Percentiles rank a stretch among this genome's conserved stretches.
phyloP scores from a whole-genome alignment of 2,797 vertebrate genomes.

The Jordanella pulchra region DNA sequence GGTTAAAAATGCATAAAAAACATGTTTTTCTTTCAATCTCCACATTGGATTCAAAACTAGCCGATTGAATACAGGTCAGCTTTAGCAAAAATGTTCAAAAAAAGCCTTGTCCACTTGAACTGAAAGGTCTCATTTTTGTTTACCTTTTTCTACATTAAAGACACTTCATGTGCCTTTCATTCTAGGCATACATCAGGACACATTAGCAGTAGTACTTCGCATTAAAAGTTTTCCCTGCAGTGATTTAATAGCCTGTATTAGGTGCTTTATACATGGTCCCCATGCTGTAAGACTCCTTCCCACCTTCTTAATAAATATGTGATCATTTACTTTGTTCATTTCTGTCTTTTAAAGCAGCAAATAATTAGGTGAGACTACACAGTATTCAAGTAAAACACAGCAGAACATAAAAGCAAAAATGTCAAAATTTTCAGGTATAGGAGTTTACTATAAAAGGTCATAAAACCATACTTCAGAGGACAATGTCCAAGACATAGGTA shows the following conservation, averaged over 20 bases:
- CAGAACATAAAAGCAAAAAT: constrained; percentile 7
- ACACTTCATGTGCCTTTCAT: constrained; percentile 35
- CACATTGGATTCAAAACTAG: neutral
- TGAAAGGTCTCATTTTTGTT: constrained; percentile 40
- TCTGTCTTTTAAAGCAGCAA: constrained; percentile 2
- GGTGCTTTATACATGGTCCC: constrained; percentile 38
- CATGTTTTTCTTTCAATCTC: neutral
- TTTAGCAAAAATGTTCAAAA: neutral
- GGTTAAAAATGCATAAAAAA: neutral
- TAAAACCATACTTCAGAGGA: constrained; percentile 2
- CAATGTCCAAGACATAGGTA: constrained; percentile 15
- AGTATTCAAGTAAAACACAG: neutral
- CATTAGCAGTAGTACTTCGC: constrained; percentile 27
- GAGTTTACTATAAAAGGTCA: constrained; percentile 19
- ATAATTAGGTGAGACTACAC: neutral
- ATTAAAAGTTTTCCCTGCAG: constrained; percentile 42
- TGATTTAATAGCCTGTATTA: constrained; percentile 50
- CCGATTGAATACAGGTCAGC: neutral
- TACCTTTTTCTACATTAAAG: constrained; percentile 45
- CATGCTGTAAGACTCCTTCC: constrained; percentile 31
- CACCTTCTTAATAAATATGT: neutral
- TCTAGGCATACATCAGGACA: constrained; percentile 30
- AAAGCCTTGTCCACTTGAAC: constrained; percentile 2
- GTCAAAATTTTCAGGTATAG: constrained; percentile 22
- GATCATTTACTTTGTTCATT: neutral